phyloP scores from a whole-genome alignment of 2,113 vertebrate genomes.

The Ondatra zibethicus region DNA sequence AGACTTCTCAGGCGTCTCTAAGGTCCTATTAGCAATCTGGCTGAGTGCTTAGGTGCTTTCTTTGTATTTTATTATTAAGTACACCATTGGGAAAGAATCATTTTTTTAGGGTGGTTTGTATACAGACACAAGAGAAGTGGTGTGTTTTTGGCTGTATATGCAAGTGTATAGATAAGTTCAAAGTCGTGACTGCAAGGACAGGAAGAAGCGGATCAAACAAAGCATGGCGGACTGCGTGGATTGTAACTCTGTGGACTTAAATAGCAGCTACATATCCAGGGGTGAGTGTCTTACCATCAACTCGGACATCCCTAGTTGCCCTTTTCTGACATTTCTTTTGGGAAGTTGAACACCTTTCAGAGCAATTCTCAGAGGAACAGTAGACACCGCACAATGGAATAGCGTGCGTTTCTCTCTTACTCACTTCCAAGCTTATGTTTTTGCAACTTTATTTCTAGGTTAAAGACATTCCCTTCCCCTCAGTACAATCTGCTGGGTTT shows the following conservation, averaged over 20 bases:
- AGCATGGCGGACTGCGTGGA: background rate
- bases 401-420: background rate
- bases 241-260: background rate
- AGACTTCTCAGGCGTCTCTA: background rate
- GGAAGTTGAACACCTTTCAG: background rate
- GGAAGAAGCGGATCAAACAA: background rate
- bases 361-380: background rate
- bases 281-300: background rate
- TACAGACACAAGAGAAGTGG: background rate
- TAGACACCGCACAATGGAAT: background rate
- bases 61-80: constrained; percentile 40
- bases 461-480: background rate
- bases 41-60: background rate
- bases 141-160: background rate
- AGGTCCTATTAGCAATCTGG: background rate
- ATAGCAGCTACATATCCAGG: background rate
- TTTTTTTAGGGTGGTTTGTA: background rate
- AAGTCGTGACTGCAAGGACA: background rate
- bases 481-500: background rate
- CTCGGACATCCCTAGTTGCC: background rate
- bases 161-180: background rate
- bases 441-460: constrained; percentile 32
- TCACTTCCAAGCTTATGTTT: background rate
- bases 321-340: background rate
- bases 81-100: background rate